These are phyloP conservation scores for Torymus auratus DNA, from an alignment of 2,888 invertebrate species.

Conservation along the genomic window DNA sequence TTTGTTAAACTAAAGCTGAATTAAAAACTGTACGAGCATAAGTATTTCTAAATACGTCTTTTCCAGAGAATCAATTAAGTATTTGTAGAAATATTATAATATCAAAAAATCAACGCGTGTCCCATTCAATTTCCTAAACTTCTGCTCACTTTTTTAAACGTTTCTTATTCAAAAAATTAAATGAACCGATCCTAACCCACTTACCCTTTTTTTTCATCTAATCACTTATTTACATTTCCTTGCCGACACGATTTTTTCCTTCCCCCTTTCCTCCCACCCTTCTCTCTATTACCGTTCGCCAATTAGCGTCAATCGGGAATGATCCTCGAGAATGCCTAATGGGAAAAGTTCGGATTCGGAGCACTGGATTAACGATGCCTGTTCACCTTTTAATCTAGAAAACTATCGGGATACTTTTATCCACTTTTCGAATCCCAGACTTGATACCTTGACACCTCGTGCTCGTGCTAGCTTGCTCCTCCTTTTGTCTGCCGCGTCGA, in stretches of 20 bases:
- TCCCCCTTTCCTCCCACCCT: background rate
- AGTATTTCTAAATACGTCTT: too few relatives aligned
- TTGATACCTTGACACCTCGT: constrained; percentile 51
- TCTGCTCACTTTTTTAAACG: too few relatives aligned
- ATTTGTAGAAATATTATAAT: too few relatives aligned
- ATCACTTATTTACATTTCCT: constrained; percentile 28
- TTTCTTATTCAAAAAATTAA: too few relatives aligned
- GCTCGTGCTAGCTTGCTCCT: background rate
- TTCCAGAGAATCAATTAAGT: too few relatives aligned
- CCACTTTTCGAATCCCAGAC: constrained; percentile 52
- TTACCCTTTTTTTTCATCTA: constrained; percentile 18
- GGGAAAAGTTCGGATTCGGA: constrained; percentile 53
- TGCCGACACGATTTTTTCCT: constrained; percentile 3
- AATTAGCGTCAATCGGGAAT: constrained; percentile 58
- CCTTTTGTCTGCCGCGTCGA: constrained; percentile 27
- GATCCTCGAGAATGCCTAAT: constrained; percentile 55
- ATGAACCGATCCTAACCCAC: too few relatives aligned
- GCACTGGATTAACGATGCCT: constrained; percentile 57
- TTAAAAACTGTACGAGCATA: too few relatives aligned
- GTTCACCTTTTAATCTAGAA: constrained; percentile 58
- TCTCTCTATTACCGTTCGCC: constrained; percentile 41
- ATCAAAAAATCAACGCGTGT: too few relatives aligned
- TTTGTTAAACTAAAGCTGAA: too few relatives aligned
- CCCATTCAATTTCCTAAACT: too few relatives aligned
- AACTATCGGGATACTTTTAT: constrained; percentile 56